Conservation (phyloP, 2,888 invertebrate genomes). For the Eubasilissa splendida region DNA sequence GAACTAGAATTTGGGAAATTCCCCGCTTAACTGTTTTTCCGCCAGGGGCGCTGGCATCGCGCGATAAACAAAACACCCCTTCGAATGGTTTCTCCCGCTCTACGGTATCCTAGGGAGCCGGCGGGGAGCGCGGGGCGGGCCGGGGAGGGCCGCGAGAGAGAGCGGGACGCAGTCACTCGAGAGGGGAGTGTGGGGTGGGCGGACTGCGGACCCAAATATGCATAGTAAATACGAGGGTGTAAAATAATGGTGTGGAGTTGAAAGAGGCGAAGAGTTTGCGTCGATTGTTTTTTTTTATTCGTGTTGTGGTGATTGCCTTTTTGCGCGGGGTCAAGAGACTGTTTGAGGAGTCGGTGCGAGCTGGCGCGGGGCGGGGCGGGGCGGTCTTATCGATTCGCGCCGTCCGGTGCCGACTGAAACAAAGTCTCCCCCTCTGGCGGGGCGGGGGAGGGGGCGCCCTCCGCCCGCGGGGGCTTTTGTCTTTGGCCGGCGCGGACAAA, state of each 20-base stretch:
- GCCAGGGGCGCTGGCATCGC: conserved; percentile 35
- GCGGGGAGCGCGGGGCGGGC: conserved; percentile 63
- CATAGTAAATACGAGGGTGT: conserved; percentile 27
- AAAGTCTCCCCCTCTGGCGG: conserved; percentile 66
- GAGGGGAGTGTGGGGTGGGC: conserved; percentile 58
- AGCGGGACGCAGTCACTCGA: conserved; percentile 62
- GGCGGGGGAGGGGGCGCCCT: conserved; percentile 69
- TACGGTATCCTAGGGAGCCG: conserved; percentile 68
- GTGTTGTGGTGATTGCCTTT: conserved; percentile 20
- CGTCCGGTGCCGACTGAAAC: conserved; percentile 63
- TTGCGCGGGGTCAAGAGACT: conserved; percentile 60
- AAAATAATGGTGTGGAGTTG: conserved; percentile 36
- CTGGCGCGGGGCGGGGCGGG: conserved; percentile 60
- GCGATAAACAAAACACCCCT: conserved; percentile 40
- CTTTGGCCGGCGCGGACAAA: conserved; percentile 61
- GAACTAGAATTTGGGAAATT: conserved; percentile 7
- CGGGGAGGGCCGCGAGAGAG: conserved; percentile 62
- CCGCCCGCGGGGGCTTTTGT: conserved; percentile 48
- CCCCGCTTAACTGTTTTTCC: conserved; percentile 28
- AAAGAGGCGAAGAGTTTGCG: conserved; percentile 17
- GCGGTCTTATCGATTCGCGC: conserved; percentile 69
- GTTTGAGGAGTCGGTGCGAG: conserved; percentile 57
- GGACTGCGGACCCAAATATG: conserved; percentile 35
- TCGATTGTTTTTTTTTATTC: conserved; percentile 4
- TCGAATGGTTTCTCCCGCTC: conserved; percentile 30